phyloP scores from a whole-genome alignment of 2,797 vertebrate species.

The Valencia hispanica region DNA sequence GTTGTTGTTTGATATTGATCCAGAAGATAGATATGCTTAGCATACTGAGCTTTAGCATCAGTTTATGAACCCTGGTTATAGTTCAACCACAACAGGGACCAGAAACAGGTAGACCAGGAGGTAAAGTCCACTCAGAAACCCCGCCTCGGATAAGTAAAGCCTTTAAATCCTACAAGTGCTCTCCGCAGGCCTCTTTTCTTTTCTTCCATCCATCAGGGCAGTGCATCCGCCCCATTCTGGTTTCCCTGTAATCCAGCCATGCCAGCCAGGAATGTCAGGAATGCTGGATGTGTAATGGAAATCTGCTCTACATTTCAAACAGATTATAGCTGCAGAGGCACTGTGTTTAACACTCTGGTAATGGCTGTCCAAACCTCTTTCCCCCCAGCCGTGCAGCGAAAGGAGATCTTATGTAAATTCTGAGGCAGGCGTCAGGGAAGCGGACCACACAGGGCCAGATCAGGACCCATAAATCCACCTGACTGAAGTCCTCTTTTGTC shows the following conservation, averaged over 20 bases:
- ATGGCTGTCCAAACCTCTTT: conserved; percentile 20
- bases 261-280: conserved; percentile 76
- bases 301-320: conserved; percentile 76
- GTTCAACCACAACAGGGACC: neutral
- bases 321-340: conserved; percentile 55
- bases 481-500: neutral
- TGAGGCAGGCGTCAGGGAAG: neutral
- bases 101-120: neutral
- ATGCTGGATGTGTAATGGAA: conserved; percentile 79
- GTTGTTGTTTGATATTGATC: neutral
- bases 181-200: conserved; percentile 18
- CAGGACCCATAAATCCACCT: neutral
- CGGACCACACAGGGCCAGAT: conserved; percentile 26
- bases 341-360: conserved; percentile 24
- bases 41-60: neutral
- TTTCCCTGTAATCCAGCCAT: conserved; percentile 71
- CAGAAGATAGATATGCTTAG: neutral
- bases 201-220: conserved; percentile 36
- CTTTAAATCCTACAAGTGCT: conserved; percentile 10
- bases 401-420: neutral
- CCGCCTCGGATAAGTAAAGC: conserved; percentile 20
- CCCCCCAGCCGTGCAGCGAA: neutral
- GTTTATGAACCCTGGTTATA: neutral
- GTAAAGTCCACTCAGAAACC: neutral
- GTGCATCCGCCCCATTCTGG: conserved; percentile 48